Conservation (phyloP, 2,888 invertebrate species). For the Rhabditoides inermis region DNA sequence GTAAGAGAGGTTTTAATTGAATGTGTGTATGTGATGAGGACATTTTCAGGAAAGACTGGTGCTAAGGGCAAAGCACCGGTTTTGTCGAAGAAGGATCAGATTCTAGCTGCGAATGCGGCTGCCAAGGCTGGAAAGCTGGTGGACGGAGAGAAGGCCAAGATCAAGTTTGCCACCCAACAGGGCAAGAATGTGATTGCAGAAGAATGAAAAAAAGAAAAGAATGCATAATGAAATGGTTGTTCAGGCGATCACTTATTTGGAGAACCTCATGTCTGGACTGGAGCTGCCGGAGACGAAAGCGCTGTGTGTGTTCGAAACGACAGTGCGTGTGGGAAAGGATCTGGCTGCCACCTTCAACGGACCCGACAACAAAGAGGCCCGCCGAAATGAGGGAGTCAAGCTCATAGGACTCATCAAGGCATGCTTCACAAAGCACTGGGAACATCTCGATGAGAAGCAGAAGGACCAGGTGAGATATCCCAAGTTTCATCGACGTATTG, state of each 20-base stretch:
- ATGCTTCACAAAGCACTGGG: slow-evolving; percentile 39
- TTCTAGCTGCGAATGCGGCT: slow-evolving; percentile 41
- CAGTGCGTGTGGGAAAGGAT: slow-evolving; percentile 22
- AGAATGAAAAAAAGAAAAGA: too few relatives aligned
- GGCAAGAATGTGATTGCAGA: slow-evolving; percentile 37
- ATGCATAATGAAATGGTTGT: too few relatives aligned
- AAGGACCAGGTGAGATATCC: slow-evolving; percentile 22
- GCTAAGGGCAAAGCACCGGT: slow-evolving; percentile 23
- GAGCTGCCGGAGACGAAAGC: slow-evolving; percentile 48
- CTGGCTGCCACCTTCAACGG: slow-evolving; percentile 18
- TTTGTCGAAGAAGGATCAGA: slow-evolving; percentile 44
- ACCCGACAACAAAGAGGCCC: slow-evolving; percentile 14
- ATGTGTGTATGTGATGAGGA: background rate
- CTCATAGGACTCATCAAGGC: slow-evolving; percentile 43
- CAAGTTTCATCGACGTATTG: background rate
- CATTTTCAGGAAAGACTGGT: slow-evolving; percentile 18
- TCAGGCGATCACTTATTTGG: slow-evolving; percentile 32
- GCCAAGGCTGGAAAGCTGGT: slow-evolving; percentile 28
- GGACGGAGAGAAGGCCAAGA: slow-evolving; percentile 43
- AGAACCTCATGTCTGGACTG: slow-evolving; percentile 33
- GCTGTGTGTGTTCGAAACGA: slow-evolving; percentile 38
- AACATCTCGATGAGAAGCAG: slow-evolving; percentile 39
- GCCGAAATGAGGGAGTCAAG: slow-evolving; percentile 34
- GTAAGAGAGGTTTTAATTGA: background rate
- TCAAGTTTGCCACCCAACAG: slow-evolving; percentile 40